Conservation (phyloP, 2,888 invertebrate species). For the Sussaba pulchella region DNA sequence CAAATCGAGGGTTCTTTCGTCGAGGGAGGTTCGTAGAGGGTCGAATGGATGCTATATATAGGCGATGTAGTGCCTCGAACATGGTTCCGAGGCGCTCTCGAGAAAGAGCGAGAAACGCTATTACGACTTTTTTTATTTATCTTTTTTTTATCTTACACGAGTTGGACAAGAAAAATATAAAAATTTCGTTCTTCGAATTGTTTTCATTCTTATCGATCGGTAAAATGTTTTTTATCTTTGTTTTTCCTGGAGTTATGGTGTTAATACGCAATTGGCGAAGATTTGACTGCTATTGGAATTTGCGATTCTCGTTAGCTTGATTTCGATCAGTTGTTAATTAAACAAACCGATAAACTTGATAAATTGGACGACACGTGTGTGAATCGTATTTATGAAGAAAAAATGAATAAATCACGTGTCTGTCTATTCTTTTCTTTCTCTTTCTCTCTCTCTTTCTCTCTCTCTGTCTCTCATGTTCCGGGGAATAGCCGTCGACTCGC, state of each 20-base stretch:
- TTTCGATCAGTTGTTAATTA: no score
- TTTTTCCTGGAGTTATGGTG: neutral
- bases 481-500: neutral
- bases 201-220: neutral
- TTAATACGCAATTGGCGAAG: no score
- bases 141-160: neutral
- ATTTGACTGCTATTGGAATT: no score
- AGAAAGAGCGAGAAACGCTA: slow-evolving; percentile 12
- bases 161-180: neutral
- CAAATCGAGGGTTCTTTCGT: slow-evolving; percentile 79
- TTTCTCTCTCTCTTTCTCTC: no score
- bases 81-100: slow-evolving; percentile 31
- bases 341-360: no score
- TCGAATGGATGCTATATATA: slow-evolving; percentile 32
- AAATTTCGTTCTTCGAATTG: neutral
- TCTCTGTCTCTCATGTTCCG: no score
- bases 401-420: no score
- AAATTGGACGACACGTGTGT: no score
- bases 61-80: neutral
- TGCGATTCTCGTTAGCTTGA: no score
- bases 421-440: no score
- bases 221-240: neutral
- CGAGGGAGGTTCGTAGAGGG: slow-evolving; percentile 70
- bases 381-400: no score
- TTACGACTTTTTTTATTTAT: neutral